Evolutionary conservation across 2,888 invertebrate genomes (phyloP).

Genomic region (Saturnia pavonia): DNA sequence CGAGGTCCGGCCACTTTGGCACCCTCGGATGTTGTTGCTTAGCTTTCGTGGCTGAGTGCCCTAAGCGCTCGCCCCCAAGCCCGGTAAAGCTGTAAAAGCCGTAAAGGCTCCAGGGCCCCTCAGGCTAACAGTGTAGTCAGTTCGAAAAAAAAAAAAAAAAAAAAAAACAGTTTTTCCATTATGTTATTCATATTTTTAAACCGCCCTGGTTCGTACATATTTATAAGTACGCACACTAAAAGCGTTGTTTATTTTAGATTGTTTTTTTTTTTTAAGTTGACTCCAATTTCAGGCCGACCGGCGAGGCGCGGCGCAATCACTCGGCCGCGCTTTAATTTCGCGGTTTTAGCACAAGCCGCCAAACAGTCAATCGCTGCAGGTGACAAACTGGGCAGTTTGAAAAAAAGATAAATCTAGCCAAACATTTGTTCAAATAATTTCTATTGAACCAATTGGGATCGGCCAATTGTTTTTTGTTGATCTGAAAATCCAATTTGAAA

Average conservation of each 20-base stretch:
- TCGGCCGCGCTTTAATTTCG: constrained; percentile 33
- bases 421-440: neutral
- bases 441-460: neutral
- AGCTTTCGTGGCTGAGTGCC: too few species aligned
- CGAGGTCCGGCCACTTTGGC: too few species aligned
- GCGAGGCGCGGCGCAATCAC: constrained; percentile 28
- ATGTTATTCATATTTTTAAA: neutral
- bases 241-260: constrained; percentile 5
- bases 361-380: constrained; percentile 37
- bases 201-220: neutral
- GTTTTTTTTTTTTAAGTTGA: constrained; percentile 15
- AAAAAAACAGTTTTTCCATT: too few species aligned
- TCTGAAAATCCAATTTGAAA: too few species aligned
- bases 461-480: neutral
- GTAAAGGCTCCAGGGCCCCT: too few species aligned
- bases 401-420: constrained; percentile 25
- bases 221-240: neutral
- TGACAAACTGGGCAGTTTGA: constrained; percentile 29
- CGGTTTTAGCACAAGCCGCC: constrained; percentile 28
- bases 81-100: too few species aligned
- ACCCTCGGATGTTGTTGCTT: too few species aligned
- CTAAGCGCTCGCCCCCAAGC: too few species aligned
- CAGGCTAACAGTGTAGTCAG: too few species aligned
- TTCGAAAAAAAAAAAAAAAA: too few species aligned
- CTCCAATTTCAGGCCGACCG: constrained; percentile 7